These are phyloP conservation scores for Cirrhinus mrigala DNA, from an alignment of 2,797 vertebrate genomes.

Conservation along the genomic window DNA sequence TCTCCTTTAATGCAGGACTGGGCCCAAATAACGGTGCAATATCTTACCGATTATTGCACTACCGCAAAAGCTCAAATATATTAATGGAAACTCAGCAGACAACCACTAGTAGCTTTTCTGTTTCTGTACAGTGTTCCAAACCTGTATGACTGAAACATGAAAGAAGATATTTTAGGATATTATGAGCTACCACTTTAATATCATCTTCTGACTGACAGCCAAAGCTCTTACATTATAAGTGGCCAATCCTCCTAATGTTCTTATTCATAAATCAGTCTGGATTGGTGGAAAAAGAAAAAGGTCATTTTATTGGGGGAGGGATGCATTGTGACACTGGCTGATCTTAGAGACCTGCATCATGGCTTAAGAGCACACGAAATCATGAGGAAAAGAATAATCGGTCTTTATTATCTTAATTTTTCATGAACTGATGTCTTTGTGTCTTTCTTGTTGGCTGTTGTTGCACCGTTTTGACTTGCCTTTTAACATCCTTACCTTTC, in stretches of 20 bases:
- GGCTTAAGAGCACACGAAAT: background rate
- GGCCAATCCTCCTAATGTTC: background rate
- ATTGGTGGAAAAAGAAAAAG: conserved; percentile 14
- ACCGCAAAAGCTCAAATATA: background rate
- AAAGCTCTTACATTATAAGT: conserved; percentile 15
- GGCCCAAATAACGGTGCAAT: background rate
- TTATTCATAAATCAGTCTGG: conserved; percentile 22
- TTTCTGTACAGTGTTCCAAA: background rate
- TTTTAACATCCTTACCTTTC: background rate
- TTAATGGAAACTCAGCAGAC: background rate
- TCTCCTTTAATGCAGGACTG: background rate
- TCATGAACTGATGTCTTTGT: background rate
- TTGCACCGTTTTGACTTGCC: background rate
- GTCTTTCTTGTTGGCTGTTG: background rate
- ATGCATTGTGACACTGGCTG: background rate
- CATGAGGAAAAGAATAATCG: conserved; percentile 15
- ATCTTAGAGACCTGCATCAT: conserved; percentile 9
- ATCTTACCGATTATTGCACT: background rate
- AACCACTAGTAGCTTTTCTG: background rate
- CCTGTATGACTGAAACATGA: background rate
- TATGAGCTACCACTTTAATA: conserved; percentile 3
- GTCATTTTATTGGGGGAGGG: background rate
- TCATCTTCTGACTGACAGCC: conserved; percentile 4
- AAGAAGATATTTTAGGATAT: background rate
- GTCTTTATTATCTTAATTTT: background rate